Conservation (phyloP, 2,113 vertebrate species). For the Phylloscopus trochilus region DNA sequence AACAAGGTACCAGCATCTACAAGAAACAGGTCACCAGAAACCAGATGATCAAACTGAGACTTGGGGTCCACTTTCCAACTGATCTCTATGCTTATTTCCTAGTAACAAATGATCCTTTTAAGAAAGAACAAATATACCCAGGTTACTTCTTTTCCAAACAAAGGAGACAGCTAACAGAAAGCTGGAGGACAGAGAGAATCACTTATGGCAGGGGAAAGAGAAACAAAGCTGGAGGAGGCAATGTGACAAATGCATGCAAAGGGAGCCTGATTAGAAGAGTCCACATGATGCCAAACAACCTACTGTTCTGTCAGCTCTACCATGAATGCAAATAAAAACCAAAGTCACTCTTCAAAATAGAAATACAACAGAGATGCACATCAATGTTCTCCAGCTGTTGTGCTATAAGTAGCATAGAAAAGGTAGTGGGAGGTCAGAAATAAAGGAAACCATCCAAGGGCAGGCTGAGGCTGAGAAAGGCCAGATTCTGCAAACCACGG, state of each 20-base stretch:
- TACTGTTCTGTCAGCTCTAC: neutral
- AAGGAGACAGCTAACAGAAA: constrained; percentile 43
- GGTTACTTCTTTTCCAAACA: constrained; percentile 10
- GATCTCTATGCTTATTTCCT: neutral
- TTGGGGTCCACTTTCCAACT: neutral
- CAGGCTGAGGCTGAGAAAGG: neutral
- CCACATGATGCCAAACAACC: neutral
- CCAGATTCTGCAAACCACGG: neutral
- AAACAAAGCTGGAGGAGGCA: neutral
- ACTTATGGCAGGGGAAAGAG: neutral
- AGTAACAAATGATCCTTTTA: constrained; percentile 28
- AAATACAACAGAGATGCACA: neutral
- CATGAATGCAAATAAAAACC: neutral
- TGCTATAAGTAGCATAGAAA: neutral
- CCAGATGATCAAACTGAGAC: neutral
- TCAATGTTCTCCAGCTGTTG: neutral
- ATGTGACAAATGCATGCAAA: neutral
- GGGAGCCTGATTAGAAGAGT: neutral
- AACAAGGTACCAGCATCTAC: neutral
- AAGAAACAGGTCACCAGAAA: neutral
- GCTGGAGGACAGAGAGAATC: neutral
- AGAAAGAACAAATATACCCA: neutral
- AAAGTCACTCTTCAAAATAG: neutral
- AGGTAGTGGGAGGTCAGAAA: neutral
- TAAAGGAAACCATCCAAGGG: neutral